Percentiles rank a stretch among this genome's conserved stretches.
These are phyloP conservation scores for Agrochola circellaris DNA, from an alignment of 2,888 invertebrate genomes.

Conservation along the genomic window DNA sequence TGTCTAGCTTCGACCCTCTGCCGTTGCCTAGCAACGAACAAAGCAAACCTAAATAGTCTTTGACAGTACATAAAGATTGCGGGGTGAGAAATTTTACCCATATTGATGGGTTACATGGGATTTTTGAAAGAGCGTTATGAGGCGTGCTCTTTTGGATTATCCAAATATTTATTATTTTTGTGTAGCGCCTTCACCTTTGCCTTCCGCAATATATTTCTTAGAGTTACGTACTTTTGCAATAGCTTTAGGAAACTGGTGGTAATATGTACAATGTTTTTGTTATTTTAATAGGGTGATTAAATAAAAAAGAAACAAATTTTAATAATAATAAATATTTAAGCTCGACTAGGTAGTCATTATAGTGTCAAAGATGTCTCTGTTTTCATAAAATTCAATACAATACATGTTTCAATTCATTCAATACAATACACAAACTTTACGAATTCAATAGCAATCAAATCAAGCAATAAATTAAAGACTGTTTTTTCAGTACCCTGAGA, in stretches of 20 bases:
- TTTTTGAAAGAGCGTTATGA: too few species aligned
- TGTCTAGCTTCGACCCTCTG: too few species aligned
- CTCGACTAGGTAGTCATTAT: not conserved
- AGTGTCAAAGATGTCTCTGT: too few species aligned
- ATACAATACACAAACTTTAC: not conserved
- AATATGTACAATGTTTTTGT: not conserved
- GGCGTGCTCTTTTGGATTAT: too few species aligned
- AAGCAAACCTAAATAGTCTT: too few species aligned
- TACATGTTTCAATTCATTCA: not conserved
- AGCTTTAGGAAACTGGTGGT: not conserved
- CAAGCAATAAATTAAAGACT: not conserved
- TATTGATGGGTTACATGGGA: too few species aligned
- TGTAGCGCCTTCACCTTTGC: slow-evolving; percentile 3
- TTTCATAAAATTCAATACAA: not conserved
- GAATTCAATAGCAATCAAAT: not conserved
- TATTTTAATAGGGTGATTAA: not conserved
- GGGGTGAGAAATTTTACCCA: too few species aligned
- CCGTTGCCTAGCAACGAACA: too few species aligned
- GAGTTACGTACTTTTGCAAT: not conserved
- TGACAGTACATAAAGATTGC: too few species aligned
- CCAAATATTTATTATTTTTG: too few species aligned
- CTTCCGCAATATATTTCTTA: slow-evolving; percentile 6
- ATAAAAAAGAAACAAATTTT: too few species aligned
- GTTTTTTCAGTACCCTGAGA: not conserved
- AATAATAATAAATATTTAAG: too few species aligned